Evolutionary conservation across 2,888 invertebrate genomes (phyloP), one percentile per base, ranked within the genome.

Genomic region (Andrena bicolor): DNA sequence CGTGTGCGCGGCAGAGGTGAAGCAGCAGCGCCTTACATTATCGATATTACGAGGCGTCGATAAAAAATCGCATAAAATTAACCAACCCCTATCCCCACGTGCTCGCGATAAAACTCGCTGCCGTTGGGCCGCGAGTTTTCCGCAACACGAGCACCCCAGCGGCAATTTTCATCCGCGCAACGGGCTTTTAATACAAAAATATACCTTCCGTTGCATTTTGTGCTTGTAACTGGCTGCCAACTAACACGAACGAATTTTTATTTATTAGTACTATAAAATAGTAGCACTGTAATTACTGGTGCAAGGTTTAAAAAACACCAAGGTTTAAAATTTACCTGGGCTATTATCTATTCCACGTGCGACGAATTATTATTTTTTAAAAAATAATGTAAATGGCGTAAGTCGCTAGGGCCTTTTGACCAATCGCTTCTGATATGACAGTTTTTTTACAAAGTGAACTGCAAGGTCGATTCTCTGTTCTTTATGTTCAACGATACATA

Each of bases 51-150:
- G 92, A 92, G 91, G 90, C 92, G 92, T 90, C 93, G 93, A 93
- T 93, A 93, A 93, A 93, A 93, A 93, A 93, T 93, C 92, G 92
- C 93, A 93, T 93, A 93, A 93, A 93, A 93, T 93, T 93, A 93
- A 92, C 90, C 92, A 93, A 92, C 41, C 41, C 41, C 41, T 41
- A 89, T 87, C 86, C 89, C 89, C 91, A 90, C 90, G 90, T 91
- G 90, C 88, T 88, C 80, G 76, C 89, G 89, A 91, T 92, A 91
- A 91, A 92, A 92, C 87, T 90, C 85, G 83, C 81, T 87, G 82
- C 65, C 72, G 61, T 69, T 76, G 51, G 73, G 69, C 74, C 69
- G 48, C 20, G 58, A 51, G 78, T 20, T 66, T 69, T 49, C 48
- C 61, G 70, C 60, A 69, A 56, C 58, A 26, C 30, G 72, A 48